Percentiles rank a stretch among this genome's conserved stretches.
These are phyloP conservation scores for Steinernema khuongi DNA, from an alignment of 1,140 invertebrate species.

Conservation along the genomic window DNA sequence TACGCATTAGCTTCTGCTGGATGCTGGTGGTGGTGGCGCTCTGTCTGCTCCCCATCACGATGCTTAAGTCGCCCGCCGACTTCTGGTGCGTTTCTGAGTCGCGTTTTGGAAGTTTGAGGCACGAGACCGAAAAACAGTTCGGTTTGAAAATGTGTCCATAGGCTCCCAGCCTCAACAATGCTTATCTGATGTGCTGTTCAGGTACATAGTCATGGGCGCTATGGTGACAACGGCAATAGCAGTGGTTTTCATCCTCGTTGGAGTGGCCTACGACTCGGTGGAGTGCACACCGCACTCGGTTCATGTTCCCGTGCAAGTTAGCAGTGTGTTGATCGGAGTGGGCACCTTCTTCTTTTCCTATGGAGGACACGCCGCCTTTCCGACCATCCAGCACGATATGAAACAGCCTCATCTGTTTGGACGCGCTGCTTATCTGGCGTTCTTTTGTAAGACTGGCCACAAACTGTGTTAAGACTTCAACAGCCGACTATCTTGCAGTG, in stretches of 20 bases:
- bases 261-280: conserved; percentile 35
- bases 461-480: conserved; percentile 18
- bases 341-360: conserved; percentile 64
- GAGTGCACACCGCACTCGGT: conserved; percentile 35
- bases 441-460: conserved; percentile 41
- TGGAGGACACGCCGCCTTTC: conserved; percentile 67
- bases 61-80: conserved; percentile 71
- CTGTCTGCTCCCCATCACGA: conserved; percentile 66
- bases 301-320: conserved; percentile 30
- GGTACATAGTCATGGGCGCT: conserved; percentile 52
- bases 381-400: conserved; percentile 71
- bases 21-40: conserved; percentile 66
- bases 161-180: background rate
- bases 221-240: conserved; percentile 56
- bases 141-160: conserved; percentile 4
- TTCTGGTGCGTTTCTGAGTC: conserved; percentile 65
- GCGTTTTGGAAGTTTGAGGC: too few species aligned
- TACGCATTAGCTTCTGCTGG: conserved; percentile 65
- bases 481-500: conserved; percentile 37
- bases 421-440: conserved; percentile 45
- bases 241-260: conserved; percentile 47
- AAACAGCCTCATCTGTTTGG: conserved; percentile 47
- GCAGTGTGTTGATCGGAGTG: conserved; percentile 53
- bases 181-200: too few species aligned
- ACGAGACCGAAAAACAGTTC: too few species aligned